Evolutionary conservation across 1,140 invertebrate species (phyloP).

Genomic region (Drosophila ironensis): DNA sequence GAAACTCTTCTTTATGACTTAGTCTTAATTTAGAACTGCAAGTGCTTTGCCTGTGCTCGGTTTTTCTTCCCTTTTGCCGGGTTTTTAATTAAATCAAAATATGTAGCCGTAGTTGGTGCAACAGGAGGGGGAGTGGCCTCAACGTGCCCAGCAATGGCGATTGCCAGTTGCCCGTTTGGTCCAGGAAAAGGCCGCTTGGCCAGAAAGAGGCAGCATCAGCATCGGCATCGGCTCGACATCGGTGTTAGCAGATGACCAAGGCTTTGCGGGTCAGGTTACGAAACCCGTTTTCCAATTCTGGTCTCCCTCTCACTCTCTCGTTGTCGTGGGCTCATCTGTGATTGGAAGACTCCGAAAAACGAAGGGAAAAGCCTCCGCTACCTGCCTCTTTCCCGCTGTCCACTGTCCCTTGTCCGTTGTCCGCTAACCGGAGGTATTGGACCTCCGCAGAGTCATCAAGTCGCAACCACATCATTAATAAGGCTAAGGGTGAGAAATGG

Average conservation of each 20-base stretch:
- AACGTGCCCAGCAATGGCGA: conserved; percentile 56
- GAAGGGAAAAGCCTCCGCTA: conserved; percentile 26
- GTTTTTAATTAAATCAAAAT: conserved; percentile 63
- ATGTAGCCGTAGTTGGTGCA: conserved; percentile 4
- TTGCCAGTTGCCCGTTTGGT: conserved; percentile 15
- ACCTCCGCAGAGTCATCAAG: conserved; percentile 45
- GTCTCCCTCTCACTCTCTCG: conserved; percentile 12
- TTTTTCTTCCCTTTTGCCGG: conserved; percentile 14
- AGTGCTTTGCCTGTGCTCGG: conserved; percentile 3
- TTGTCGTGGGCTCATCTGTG: conserved; percentile 37
- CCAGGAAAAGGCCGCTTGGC: background rate
- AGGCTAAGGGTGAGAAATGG: conserved; percentile 15
- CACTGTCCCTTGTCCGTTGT: background rate
- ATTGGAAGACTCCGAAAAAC: conserved; percentile 49
- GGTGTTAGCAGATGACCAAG: conserved; percentile 47
- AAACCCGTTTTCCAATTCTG: conserved; percentile 57
- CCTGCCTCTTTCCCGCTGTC: conserved; percentile 27
- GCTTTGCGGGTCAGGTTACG: conserved; percentile 55
- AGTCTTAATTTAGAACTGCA: conserved; percentile 7
- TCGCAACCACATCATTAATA: conserved; percentile 61
- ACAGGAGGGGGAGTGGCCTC: conserved; percentile 35
- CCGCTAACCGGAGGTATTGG: background rate
- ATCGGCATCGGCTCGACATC: conserved; percentile 19
- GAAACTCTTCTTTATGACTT: background rate
- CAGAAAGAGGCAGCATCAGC: conserved; percentile 36